These are phyloP conservation scores for Eugnorisma glareosa DNA, from an alignment of 2,888 invertebrate species.

Conservation along the genomic window DNA sequence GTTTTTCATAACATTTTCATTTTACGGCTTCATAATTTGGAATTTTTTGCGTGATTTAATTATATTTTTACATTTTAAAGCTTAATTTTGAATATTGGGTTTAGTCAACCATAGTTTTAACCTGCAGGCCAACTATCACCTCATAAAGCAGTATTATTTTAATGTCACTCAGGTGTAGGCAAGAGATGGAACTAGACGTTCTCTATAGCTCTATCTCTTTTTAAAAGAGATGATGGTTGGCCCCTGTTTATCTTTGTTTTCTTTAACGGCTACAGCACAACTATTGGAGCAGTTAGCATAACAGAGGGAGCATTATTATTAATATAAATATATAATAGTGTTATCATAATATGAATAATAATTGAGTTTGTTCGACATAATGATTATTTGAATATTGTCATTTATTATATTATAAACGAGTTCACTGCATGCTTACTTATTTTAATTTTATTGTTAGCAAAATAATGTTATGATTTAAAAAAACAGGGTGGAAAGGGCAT, in stretches of 20 bases:
- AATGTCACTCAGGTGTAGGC: neutral
- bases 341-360: neutral
- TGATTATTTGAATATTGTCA: conserved; percentile 1
- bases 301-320: conserved; percentile 1
- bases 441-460: neutral
- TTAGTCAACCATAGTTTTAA: neutral
- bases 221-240: neutral
- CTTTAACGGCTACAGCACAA: neutral
- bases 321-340: neutral
- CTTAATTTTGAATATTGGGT: conserved; percentile 33
- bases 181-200: neutral
- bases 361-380: neutral
- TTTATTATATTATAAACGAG: conserved; percentile 11
- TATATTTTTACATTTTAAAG: conserved; percentile 26
- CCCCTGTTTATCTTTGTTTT: neutral
- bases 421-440: conserved; percentile 16
- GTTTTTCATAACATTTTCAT: conserved; percentile 61
- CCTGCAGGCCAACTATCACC: neutral
- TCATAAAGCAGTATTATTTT: neutral
- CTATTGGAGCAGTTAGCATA: conserved; percentile 20
- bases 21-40: conserved; percentile 44
- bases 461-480: neutral
- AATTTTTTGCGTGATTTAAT: conserved; percentile 32
- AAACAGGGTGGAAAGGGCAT: neutral
- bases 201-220: neutral